Percentiles rank a stretch among this genome's conserved stretches.
Conservation (phyloP, 2,113 vertebrate genomes). For the Halichoerus grypus region DNA sequence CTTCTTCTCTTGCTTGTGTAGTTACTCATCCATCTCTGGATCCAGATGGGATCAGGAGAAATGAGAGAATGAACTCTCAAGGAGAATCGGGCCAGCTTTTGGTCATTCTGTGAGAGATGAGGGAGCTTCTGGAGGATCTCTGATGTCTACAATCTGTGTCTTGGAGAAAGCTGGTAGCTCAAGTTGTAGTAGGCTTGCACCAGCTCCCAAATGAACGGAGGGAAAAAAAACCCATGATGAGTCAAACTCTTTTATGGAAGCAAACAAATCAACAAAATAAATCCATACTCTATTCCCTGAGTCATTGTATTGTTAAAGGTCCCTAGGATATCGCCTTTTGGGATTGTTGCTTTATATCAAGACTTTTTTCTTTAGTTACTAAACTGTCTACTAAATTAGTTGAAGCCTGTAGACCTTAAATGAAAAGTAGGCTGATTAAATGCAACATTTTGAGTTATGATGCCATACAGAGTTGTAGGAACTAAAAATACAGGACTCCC, state of each 20-base stretch:
- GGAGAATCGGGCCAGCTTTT: neutral
- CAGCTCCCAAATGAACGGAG: neutral
- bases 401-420: neutral
- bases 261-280: slow-evolving; percentile 35
- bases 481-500: neutral
- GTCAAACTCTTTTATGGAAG: neutral
- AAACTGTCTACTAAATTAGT: neutral
- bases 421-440: neutral
- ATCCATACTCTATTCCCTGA: neutral
- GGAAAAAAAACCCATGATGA: neutral
- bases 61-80: neutral
- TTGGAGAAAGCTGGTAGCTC: neutral
- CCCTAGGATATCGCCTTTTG: neutral
- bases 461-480: neutral
- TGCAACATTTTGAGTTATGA: neutral
- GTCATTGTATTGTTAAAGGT: neutral
- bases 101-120: neutral
- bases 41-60: neutral
- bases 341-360: neutral
- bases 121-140: neutral
- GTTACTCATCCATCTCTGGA: slow-evolving; percentile 9
- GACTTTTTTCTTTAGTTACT: slow-evolving; percentile 15
- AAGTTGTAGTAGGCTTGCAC: neutral
- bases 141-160: neutral
- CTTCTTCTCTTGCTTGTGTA: neutral